Conservation (phyloP, 1,140 invertebrate species). For the Drosophila arawakana region DNA sequence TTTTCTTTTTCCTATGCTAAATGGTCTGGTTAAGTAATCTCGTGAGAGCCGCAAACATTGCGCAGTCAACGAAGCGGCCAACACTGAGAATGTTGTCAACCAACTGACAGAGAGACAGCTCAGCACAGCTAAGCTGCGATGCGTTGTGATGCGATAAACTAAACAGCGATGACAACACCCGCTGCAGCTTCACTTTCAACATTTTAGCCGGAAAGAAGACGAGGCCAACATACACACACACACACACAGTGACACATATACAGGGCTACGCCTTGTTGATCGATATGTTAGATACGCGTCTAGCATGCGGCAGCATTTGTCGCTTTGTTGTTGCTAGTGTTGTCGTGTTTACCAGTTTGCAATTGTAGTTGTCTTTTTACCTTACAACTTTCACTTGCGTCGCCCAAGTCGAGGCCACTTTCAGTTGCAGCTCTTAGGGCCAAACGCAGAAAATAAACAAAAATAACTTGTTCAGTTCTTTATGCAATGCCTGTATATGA, state of each 20-base stretch:
- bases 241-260: no score
- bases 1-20: constrained; percentile 67
- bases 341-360: constrained; percentile 38
- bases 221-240: constrained; percentile 9
- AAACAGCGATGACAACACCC: constrained; percentile 28
- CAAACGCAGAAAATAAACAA: no score
- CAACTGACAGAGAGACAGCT: constrained; percentile 12
- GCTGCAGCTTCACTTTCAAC: constrained; percentile 64
- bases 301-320: constrained; percentile 56
- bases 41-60: constrained; percentile 81
- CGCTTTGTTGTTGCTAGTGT: constrained; percentile 26
- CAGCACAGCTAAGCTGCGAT: no score
- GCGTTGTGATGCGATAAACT: constrained; percentile 50
- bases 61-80: constrained; percentile 61
- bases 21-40: constrained; percentile 83
- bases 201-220: constrained; percentile 48
- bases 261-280: constrained; percentile 70
- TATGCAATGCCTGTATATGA: constrained; percentile 21
- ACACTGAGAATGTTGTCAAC: constrained; percentile 77
- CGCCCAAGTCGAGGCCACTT: constrained; percentile 30
- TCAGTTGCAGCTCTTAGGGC: no score
- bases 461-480: constrained; percentile 9
- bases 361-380: constrained; percentile 64
- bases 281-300: constrained; percentile 74
- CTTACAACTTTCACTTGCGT: constrained; percentile 75